Conservation (phyloP, 2,888 invertebrate species). For the Ennomos erosarius region DNA sequence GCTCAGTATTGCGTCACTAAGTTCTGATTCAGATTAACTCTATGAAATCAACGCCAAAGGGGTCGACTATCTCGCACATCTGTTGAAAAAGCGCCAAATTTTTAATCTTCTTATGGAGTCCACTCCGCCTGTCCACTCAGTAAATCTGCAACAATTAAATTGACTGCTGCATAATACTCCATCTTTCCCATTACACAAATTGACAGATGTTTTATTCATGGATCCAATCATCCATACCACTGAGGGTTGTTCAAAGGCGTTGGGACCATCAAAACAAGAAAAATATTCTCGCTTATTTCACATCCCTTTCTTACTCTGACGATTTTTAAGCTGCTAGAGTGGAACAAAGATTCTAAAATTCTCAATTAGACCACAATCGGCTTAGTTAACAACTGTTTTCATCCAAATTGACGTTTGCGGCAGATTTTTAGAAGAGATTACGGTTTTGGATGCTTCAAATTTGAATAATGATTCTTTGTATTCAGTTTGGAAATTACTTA, state of each 20-base stretch:
- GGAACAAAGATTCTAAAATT: conserved; percentile 48
- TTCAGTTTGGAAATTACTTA: conserved; percentile 18
- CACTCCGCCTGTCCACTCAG: conserved; percentile 36
- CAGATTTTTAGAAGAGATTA: conserved; percentile 35
- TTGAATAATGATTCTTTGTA: conserved; percentile 40
- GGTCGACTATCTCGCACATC: neutral
- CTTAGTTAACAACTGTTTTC: conserved; percentile 75
- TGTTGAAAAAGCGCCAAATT: neutral
- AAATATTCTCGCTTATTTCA: conserved; percentile 50
- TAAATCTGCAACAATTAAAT: conserved; percentile 58
- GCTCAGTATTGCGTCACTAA: too few relatives aligned
- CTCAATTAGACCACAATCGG: conserved; percentile 69
- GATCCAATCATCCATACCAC: conserved; percentile 76
- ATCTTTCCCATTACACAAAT: conserved; percentile 75
- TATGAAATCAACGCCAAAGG: too few relatives aligned
- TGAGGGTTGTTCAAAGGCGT: conserved; percentile 77
- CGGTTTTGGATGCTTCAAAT: conserved; percentile 39
- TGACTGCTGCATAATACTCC: conserved; percentile 73
- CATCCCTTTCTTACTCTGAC: conserved; percentile 44
- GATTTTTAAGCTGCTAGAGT: conserved; percentile 38
- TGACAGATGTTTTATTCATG: conserved; percentile 82
- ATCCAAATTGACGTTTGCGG: conserved; percentile 51
- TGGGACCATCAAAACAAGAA: conserved; percentile 66
- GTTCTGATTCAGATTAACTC: too few relatives aligned
- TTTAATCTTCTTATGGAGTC: conserved; percentile 27